Evolutionary conservation across 2,888 invertebrate genomes (phyloP).

Genomic region (Sisyra nigra): DNA sequence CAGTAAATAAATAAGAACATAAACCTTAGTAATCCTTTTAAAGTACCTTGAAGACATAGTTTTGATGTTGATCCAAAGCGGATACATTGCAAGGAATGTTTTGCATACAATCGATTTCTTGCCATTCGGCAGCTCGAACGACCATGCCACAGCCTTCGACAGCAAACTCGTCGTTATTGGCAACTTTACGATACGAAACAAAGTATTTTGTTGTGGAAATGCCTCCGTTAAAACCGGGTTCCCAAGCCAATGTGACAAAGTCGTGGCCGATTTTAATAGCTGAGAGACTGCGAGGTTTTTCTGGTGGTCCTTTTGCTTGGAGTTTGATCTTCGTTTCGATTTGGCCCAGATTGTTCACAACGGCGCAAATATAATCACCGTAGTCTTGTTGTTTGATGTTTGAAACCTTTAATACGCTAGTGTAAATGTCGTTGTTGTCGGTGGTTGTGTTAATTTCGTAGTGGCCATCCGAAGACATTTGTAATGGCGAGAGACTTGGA

Average conservation of each 20-base stretch:
- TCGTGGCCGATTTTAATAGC: constrained; percentile 62
- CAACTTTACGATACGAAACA: constrained; percentile 60
- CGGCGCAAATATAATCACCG: constrained; percentile 81
- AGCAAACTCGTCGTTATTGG: constrained; percentile 40
- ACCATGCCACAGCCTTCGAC: constrained; percentile 43
- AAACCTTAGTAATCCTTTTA: background rate
- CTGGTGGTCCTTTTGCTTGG: constrained; percentile 78
- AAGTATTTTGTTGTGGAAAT: constrained; percentile 74
- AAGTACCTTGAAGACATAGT: constrained; percentile 68
- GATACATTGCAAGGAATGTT: constrained; percentile 81
- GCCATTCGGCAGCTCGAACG: constrained; percentile 49
- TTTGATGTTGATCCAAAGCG: constrained; percentile 70
- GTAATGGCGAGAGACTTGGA: constrained; percentile 53
- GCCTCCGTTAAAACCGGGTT: constrained; percentile 83
- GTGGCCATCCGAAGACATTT: constrained; percentile 68
- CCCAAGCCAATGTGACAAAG: constrained; percentile 69
- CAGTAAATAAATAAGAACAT: constrained; percentile 3
- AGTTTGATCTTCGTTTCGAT: constrained; percentile 59
- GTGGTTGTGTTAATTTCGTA: constrained; percentile 70
- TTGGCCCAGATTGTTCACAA: constrained; percentile 66
- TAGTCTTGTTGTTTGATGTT: constrained; percentile 70
- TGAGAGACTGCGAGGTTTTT: constrained; percentile 56
- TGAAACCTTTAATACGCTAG: constrained; percentile 56
- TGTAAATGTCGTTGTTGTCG: constrained; percentile 74
- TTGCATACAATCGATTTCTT: constrained; percentile 71